Conservation (phyloP, 2,797 vertebrate species). For the Graptemys geographica region DNA sequence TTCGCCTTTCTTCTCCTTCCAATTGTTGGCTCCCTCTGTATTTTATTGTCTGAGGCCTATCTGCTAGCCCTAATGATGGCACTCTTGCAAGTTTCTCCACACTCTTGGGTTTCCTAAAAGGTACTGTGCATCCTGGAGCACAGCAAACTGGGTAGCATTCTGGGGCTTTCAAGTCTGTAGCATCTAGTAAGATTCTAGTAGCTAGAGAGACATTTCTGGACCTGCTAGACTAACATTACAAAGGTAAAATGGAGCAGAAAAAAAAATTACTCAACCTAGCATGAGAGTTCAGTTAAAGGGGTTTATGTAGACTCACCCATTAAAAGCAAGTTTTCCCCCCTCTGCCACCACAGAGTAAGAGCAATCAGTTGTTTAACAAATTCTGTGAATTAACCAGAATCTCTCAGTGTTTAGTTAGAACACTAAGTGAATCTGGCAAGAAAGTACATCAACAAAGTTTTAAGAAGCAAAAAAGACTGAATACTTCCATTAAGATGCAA, state of each 20-base stretch:
- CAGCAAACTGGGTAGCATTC: neutral
- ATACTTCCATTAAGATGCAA: neutral
- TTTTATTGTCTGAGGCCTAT: neutral
- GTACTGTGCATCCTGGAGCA: neutral
- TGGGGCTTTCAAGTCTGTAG: neutral
- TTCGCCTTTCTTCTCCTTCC: neutral
- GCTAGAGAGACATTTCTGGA: neutral
- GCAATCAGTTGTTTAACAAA: neutral
- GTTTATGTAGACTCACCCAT: neutral
- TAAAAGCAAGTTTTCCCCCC: neutral
- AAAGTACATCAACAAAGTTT: neutral
- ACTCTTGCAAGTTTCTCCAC: neutral
- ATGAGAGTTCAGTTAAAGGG: neutral
- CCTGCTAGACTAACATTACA: neutral
- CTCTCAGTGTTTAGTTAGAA: neutral
- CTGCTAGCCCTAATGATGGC: neutral
- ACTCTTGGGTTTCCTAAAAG: neutral
- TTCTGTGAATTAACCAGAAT: neutral
- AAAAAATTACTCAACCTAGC: neutral
- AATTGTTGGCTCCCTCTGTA: neutral
- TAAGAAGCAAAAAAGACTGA: neutral
- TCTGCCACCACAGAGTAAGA: neutral
- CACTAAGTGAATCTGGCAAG: neutral
- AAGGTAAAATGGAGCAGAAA: neutral
- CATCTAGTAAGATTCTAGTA: neutral